phyloP scores from a whole-genome alignment of 2,113 vertebrate species.

The Protobothrops flavoviridis region DNA sequence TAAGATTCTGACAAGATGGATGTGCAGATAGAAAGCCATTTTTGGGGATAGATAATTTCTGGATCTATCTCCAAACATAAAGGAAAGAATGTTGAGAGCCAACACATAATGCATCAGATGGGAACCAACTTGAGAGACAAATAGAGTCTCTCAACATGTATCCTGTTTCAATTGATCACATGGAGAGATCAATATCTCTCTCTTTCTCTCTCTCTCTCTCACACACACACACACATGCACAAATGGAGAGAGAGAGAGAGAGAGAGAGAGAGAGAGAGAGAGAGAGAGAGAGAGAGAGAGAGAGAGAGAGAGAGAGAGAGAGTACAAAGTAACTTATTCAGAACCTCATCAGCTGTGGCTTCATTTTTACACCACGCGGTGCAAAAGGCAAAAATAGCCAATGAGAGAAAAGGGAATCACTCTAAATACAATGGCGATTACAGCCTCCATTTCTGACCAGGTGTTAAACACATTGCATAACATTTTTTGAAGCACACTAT shows the following conservation, averaged over 20 bases:
- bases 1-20: not conserved
- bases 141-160: not conserved
- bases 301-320: not conserved
- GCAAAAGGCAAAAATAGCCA: not conserved
- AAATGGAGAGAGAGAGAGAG: too few species aligned
- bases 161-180: not conserved
- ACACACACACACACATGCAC: too few species aligned
- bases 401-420: not conserved
- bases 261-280: too few species aligned
- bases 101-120: not conserved
- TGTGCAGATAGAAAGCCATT: not conserved
- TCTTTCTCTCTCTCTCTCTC: too few species aligned
- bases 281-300: too few species aligned
- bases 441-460: not conserved
- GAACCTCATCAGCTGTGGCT: not conserved
- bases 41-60: not conserved
- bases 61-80: not conserved
- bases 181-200: not conserved
- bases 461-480: not conserved
- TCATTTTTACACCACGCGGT: not conserved
- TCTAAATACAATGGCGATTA: not conserved
- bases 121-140: not conserved
- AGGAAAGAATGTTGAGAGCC: not conserved
- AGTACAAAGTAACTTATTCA: not conserved
- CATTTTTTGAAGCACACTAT: not conserved